Evolutionary conservation across 2,888 invertebrate genomes (phyloP).

Genomic region (Apodemia zela): DNA sequence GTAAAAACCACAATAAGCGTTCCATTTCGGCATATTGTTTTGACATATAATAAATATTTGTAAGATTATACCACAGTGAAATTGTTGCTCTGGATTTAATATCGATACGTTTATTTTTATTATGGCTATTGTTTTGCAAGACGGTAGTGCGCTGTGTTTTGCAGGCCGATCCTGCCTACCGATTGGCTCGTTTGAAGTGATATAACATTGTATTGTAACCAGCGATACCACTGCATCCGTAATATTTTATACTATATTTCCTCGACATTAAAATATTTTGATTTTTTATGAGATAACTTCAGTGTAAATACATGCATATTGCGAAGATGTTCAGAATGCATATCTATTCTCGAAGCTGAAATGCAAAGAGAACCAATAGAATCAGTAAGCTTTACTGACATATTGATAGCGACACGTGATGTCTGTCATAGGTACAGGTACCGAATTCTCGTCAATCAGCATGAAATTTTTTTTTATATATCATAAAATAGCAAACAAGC

Average conservation of each 20-base stretch:
- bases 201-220: conserved; percentile 1
- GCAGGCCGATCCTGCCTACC: conserved; percentile 2
- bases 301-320: no score
- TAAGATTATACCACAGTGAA: conserved; percentile 65
- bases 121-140: conserved; percentile 54
- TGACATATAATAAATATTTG: conserved; percentile 81
- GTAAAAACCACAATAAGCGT: conserved; percentile 77
- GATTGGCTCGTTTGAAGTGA: not conserved
- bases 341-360: no score
- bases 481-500: no score
- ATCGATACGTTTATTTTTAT: conserved; percentile 58
- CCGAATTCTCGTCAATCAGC: no score
- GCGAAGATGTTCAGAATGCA: no score
- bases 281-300: no score
- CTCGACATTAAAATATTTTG: no score
- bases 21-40: conserved; percentile 80
- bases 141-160: conserved; percentile 30
- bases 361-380: no score
- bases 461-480: no score
- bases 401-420: no score
- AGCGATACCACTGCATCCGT: not conserved
- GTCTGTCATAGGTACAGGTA: no score
- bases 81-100: conserved; percentile 64
- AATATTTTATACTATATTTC: not conserved
- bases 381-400: no score